phyloP scores from a whole-genome alignment of 2,113 vertebrate species.

The Alaudala cheleensis region DNA sequence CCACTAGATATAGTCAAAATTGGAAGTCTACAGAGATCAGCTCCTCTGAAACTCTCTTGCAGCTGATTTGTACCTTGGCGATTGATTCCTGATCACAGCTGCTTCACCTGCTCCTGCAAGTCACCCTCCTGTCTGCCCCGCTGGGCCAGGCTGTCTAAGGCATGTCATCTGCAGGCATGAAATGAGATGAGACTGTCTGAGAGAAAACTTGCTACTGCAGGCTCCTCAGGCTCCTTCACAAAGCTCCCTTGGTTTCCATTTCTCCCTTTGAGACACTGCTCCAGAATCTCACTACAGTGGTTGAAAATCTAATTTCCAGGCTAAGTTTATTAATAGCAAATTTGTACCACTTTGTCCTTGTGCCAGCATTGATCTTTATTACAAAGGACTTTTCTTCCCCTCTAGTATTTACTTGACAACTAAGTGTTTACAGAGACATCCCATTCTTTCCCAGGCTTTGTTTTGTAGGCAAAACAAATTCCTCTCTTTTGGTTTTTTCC shows the following conservation, averaged over 20 bases:
- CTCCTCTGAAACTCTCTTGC: not conserved
- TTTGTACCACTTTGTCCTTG: constrained; percentile 19
- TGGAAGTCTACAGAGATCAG: not conserved
- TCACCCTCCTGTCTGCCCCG: not conserved
- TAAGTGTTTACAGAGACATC: not conserved
- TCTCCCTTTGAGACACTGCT: not conserved
- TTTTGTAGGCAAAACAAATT: not conserved
- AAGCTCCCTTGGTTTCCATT: not conserved
- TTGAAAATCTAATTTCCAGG: constrained; percentile 23
- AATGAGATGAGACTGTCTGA: not conserved
- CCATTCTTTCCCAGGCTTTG: not conserved
- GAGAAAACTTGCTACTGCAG: not conserved
- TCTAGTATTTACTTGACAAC: not conserved
- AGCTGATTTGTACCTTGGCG: not conserved
- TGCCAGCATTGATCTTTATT: constrained; percentile 23
- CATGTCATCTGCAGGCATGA: not conserved
- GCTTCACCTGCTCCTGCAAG: not conserved
- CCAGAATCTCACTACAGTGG: not conserved
- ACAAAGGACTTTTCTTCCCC: not conserved
- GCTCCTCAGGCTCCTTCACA: not conserved
- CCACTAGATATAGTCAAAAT: not conserved
- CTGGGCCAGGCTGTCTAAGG: not conserved
- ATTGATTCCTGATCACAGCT: not conserved
- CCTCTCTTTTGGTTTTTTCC: not conserved
- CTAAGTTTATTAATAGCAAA: constrained; percentile 46